Base-by-base conservation (phyloP, 2,113 vertebrate species). In the Corapipo altera region DNA sequence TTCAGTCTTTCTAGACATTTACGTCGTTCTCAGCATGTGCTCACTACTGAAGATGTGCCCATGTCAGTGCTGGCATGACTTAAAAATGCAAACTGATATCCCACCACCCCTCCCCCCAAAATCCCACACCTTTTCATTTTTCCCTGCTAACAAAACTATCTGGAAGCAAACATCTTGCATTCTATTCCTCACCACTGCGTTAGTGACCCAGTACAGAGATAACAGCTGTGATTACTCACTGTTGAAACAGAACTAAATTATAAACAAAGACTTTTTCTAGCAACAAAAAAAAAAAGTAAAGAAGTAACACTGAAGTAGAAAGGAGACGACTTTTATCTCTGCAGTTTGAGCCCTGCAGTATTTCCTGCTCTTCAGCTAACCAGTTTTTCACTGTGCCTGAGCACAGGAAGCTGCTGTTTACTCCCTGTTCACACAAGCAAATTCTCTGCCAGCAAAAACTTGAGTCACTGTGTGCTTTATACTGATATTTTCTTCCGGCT, bases 81-180 rank as follows among this genome's bases (percentile, higher is more conserved):
- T 73, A 49, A 49, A 46, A 93, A 70, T 26, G 6, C 13, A 46
- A 81, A 23, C 18, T 8, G 10, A 32, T 26, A 55, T 3, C 12
- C 2, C 26, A 49, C 15, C 35, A 18, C 6, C 21, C 7, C 6
- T 7, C 6, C 11, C 2, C 6, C 8, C 9, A 19, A 28, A 24
- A 2, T 1, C 10, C 6, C 9, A 5, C 6, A 41, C 5, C 5
- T 75, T 67, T 37, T 65, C 6, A 6, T 75, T 72, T 74, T 89
- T 18, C 5, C 35, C 26, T 49, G 9, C 7, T 41, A 81, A 59
- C 22, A 77, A 44, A 71, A 72, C 13, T 41, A 1, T 27, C 39
- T 72, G 22, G 24, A 78, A 69, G 26, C 44, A 75, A 27, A 74
- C 33, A 62, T 15, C 17, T 77, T 15, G 2, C 41, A 18, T 59